Evolutionary conservation across 2,888 invertebrate genomes (phyloP).

Genomic region (Acleris cristana): DNA sequence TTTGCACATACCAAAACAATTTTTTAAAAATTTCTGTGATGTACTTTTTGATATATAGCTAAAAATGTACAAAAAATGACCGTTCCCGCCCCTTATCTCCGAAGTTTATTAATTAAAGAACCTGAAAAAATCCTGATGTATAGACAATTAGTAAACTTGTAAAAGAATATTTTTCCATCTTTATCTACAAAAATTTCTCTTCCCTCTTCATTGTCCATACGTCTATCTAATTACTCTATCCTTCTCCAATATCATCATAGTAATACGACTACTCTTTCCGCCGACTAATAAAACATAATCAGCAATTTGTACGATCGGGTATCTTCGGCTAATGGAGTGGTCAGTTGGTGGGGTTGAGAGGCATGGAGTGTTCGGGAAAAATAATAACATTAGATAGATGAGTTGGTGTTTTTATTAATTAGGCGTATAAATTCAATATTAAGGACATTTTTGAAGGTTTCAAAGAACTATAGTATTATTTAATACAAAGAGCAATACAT

Average conservation of each 20-base stretch:
- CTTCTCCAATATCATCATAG: not conserved
- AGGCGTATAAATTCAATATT: not conserved
- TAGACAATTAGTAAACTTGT: too few species aligned
- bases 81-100: too few species aligned
- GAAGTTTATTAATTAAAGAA: too few species aligned
- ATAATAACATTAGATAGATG: conserved; percentile 5
- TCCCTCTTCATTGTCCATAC: not conserved
- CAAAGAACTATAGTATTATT: not conserved
- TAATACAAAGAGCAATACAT: not conserved
- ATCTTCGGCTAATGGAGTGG: conserved; percentile 27
- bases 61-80: too few species aligned
- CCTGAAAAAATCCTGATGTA: too few species aligned
- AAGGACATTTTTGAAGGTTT: too few species aligned
- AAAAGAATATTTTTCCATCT: too few species aligned
- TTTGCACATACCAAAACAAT: too few species aligned
- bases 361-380: conserved; percentile 17
- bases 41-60: too few species aligned
- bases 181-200: too few species aligned
- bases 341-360: conserved; percentile 14
- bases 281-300: conserved; percentile 31
- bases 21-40: too few species aligned
- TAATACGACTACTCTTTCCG: conserved; percentile 7
- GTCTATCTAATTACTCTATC: not conserved
- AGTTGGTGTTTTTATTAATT: not conserved
- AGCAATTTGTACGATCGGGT: conserved; percentile 30